A percentile compares a stretch with the other conserved stretches of the same genome.
These are phyloP conservation scores for Ichneumoninae sp. DNA, from an alignment of 2,888 invertebrate species.

Conservation along the genomic window DNA sequence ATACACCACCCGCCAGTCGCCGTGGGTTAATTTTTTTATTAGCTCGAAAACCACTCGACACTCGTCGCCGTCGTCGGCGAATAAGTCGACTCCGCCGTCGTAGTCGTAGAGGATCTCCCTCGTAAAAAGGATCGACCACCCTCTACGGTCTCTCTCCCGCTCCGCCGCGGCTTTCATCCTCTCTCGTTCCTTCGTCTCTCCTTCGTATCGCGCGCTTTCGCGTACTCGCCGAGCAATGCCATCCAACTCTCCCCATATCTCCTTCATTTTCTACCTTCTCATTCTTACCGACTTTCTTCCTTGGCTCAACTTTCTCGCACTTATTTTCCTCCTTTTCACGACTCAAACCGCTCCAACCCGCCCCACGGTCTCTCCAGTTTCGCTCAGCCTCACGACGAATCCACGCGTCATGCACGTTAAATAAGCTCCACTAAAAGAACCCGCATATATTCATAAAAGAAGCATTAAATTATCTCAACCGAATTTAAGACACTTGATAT, in stretches of 20 bases:
- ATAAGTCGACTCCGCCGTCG: slow-evolving; percentile 44
- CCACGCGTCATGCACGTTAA: not conserved
- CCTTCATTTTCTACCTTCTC: slow-evolving; percentile 43
- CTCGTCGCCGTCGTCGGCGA: slow-evolving; percentile 64
- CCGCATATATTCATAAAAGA: slow-evolving; percentile 28
- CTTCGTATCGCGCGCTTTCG: slow-evolving; percentile 21
- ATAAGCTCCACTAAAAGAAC: slow-evolving; percentile 25
- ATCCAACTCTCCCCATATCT: slow-evolving; percentile 3
- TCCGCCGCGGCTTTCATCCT: slow-evolving; percentile 14
- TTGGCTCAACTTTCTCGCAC: slow-evolving; percentile 51
- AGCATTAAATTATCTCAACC: slow-evolving; percentile 30
- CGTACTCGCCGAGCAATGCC: slow-evolving; percentile 8
- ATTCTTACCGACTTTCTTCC: slow-evolving; percentile 16
- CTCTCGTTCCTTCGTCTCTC: slow-evolving; percentile 20
- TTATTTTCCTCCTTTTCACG: slow-evolving; percentile 52
- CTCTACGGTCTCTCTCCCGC: slow-evolving; percentile 41
- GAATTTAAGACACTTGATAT: slow-evolving; percentile 24
- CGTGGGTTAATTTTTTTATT: slow-evolving; percentile 81
- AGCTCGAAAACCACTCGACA: slow-evolving; percentile 82
- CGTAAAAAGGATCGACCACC: slow-evolving; percentile 72
- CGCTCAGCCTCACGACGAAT: not conserved
- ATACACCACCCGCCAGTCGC: slow-evolving; percentile 70
- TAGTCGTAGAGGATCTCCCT: slow-evolving; percentile 66
- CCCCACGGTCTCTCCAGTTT: not conserved
- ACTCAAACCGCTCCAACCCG: slow-evolving; percentile 43